A percentile compares a stretch with the other conserved stretches of the same genome.
Evolutionary conservation across 2,888 invertebrate species (phyloP).

Genomic region (Cryptus armator): DNA sequence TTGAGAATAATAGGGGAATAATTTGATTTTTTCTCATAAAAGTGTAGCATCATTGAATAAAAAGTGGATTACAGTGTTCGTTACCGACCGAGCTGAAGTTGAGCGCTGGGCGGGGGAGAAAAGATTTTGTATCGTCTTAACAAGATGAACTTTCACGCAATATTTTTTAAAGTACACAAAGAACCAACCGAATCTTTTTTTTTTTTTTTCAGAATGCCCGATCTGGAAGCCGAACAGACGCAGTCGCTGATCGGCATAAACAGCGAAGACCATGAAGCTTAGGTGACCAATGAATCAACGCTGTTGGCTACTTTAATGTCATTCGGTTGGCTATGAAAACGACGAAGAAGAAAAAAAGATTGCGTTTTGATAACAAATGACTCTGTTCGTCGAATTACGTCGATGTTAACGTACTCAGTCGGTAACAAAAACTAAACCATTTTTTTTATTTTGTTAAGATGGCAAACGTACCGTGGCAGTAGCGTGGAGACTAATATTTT

Average conservation of each 20-base stretch:
- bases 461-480: too few relatives aligned
- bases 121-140: too few relatives aligned
- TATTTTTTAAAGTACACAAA: slow-evolving; percentile 7
- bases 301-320: slow-evolving; percentile 23
- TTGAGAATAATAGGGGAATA: too few relatives aligned
- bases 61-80: too few relatives aligned
- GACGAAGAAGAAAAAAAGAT: slow-evolving; percentile 15
- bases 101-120: too few relatives aligned
- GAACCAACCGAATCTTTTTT: slow-evolving; percentile 25
- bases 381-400: background rate
- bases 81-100: too few relatives aligned
- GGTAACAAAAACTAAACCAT: too few relatives aligned
- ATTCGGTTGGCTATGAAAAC: slow-evolving; percentile 15
- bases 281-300: slow-evolving; percentile 76
- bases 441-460: too few relatives aligned
- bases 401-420: too few relatives aligned
- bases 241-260: slow-evolving; percentile 89
- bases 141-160: background rate
- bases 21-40: too few relatives aligned
- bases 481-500: too few relatives aligned
- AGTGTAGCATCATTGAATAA: too few relatives aligned
- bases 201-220: slow-evolving; percentile 86
- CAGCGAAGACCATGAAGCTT: slow-evolving; percentile 87
- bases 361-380: slow-evolving; percentile 10
- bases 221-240: slow-evolving; percentile 89